A percentile compares a stretch with the other conserved stretches of the same genome.
These are phyloP conservation scores for Mormyrus iriodes DNA, from an alignment of 2,113 vertebrate genomes.

Conservation along the genomic window DNA sequence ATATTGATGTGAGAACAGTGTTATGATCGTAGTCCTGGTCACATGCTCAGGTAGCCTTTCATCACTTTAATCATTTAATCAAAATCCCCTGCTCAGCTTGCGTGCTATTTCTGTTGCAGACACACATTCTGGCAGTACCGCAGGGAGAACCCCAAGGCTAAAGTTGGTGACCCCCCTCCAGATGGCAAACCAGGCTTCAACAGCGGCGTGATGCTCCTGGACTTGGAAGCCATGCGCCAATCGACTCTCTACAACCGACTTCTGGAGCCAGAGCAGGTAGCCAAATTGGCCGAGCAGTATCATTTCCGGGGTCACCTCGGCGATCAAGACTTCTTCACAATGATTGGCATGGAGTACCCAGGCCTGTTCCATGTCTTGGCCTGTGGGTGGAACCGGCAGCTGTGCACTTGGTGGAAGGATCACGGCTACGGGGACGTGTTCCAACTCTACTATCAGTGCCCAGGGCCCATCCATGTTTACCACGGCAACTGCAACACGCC, in stretches of 20 bases:
- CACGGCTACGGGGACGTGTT: constrained; percentile 88
- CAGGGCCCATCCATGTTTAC: constrained; percentile 77
- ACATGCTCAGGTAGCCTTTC: neutral
- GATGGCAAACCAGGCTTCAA: constrained; percentile 89
- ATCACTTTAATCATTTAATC: constrained; percentile 14
- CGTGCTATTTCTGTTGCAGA: constrained; percentile 50
- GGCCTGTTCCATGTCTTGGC: constrained; percentile 78
- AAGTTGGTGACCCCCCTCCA: constrained; percentile 80
- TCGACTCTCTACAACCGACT: constrained; percentile 80
- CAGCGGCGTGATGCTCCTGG: constrained; percentile 87
- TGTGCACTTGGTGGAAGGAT: constrained; percentile 95
- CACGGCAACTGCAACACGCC: constrained; percentile 94
- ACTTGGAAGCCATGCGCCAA: constrained; percentile 80
- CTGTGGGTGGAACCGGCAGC: constrained; percentile 92
- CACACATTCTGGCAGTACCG: constrained; percentile 98
- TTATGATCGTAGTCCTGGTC: neutral
- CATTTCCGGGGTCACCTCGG: constrained; percentile 89
- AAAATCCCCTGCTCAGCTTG: no score
- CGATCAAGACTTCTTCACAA: constrained; percentile 97
- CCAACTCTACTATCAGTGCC: constrained; percentile 79
- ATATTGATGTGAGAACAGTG: neutral
- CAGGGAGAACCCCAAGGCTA: constrained; percentile 79
- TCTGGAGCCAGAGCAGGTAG: constrained; percentile 69
- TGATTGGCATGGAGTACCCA: constrained; percentile 93
- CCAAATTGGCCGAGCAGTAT: constrained; percentile 77